Base-by-base conservation (phyloP, 2,888 invertebrate genomes). In the Cantharis rustica region DNA sequence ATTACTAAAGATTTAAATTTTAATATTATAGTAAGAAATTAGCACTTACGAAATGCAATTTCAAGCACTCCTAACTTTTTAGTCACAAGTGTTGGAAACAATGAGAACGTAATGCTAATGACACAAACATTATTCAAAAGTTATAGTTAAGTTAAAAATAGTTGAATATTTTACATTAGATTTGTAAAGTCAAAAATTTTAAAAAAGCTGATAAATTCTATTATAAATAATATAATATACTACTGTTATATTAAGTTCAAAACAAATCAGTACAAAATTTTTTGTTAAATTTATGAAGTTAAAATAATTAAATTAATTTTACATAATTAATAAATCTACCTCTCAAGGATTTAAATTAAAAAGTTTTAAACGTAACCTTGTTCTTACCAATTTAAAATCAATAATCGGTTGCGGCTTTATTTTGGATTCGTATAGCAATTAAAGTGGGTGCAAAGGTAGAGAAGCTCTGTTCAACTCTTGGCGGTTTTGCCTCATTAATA, bases 401-500 rank as follows among this genome's bases (percentile, higher is more conserved):
- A 66, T 66, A 66, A 66, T 66, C 23, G 23, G 64, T 66, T 66
- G 64, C 20, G 64, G 64, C 64, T 66, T 66, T 16, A 68, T 26
- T 68, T 68, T 20, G 23, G 27, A 73, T 68, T 73, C 69, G 68
- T 62, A 73, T 27, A 73, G 68, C 73, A 73, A 73, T 73, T 73
- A 73, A 69, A 69, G 68, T 61, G 73, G 68, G 73, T 61, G 73
- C 68, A 73, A 72, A 73, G 73, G 73, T 73, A 62, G 61, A 66
- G 68, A 17, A 27, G 68, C 68, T 73, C 62, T 66, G 68, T 62
- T 69, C 68, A 66, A 72, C 69, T 73, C 73, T 61, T 68, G 16
- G 23, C 61, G 73, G 73, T 73, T 73, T 73, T 73, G 69, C 73
- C 73, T 73, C 73, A 73, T 73, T 73, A 73, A 73, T 47, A 68